Percentiles rank a stretch among this genome's conserved stretches.
Evolutionary conservation across 2,113 vertebrate genomes (phyloP).

Genomic region (Pampusana beccarii): DNA sequence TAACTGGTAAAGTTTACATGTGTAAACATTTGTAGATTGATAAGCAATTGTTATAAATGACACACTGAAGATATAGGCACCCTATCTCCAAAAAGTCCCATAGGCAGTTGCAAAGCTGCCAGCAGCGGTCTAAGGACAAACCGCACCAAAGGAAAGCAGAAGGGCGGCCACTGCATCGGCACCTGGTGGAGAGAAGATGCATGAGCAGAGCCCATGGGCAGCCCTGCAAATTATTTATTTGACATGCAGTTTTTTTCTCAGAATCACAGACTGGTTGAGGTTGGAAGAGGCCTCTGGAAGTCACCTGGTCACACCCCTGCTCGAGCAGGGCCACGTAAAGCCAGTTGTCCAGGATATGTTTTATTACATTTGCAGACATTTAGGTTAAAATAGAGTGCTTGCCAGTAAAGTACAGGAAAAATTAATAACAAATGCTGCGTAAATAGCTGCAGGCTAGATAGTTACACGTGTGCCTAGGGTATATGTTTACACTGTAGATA

Average conservation of each 20-base stretch:
- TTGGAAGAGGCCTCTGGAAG: neutral
- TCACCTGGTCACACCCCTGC: neutral
- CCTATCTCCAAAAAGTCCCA: neutral
- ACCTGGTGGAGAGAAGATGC: neutral
- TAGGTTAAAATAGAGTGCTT: neutral
- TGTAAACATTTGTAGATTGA: neutral
- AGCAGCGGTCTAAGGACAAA: neutral
- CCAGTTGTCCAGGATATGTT: neutral
- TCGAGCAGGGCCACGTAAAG: neutral
- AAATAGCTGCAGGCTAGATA: neutral
- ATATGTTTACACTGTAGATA: neutral
- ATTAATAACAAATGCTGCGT: neutral
- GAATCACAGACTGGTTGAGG: neutral
- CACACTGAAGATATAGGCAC: neutral
- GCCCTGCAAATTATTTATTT: neutral
- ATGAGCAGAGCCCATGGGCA: neutral
- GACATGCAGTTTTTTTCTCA: neutral
- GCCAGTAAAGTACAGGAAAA: neutral
- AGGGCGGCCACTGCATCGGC: neutral
- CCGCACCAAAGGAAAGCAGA: neutral
- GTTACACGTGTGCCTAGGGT: neutral
- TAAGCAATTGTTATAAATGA: neutral
- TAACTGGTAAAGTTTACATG: neutral
- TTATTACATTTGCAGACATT: neutral
- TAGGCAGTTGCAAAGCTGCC: neutral